Conservation (phyloP, 2,888 invertebrate species). For the Hoplodrina blanda region DNA sequence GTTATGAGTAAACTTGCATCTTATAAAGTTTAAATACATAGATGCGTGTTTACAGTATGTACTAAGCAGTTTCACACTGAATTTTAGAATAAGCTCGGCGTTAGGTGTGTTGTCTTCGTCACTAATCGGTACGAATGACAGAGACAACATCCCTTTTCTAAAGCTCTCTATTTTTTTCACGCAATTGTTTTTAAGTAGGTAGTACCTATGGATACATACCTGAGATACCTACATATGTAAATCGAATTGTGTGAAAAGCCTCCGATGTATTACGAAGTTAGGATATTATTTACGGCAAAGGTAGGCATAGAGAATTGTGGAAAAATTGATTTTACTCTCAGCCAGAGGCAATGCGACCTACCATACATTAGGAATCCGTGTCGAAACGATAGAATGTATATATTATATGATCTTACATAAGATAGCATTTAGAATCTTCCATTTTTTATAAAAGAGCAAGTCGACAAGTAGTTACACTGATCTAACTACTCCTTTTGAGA, state of each 20-base stretch:
- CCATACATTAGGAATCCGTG: constrained; percentile 32
- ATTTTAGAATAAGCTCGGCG: too few species aligned
- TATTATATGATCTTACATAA: background rate
- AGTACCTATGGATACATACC: background rate
- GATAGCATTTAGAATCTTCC: background rate
- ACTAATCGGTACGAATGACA: too few species aligned
- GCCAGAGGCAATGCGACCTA: constrained; percentile 60
- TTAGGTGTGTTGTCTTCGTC: too few species aligned
- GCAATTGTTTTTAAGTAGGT: constrained; percentile 25
- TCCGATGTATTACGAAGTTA: constrained; percentile 62
- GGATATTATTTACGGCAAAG: constrained; percentile 64
- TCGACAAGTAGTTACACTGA: too few species aligned
- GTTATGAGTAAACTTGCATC: background rate
- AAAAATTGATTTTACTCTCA: constrained; percentile 81
- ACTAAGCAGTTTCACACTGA: too few species aligned
- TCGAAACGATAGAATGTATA: constrained; percentile 15
- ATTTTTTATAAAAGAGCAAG: too few species aligned
- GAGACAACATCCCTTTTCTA: too few species aligned
- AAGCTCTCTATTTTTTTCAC: background rate
- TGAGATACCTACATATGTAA: constrained; percentile 35
- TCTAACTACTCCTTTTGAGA: too few species aligned
- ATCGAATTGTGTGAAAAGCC: constrained; percentile 50
- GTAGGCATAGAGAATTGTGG: constrained; percentile 76
- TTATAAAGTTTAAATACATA: background rate
- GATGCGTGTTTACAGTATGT: too few species aligned